These are phyloP conservation scores for Bombus superbus DNA, from an alignment of 1,140 invertebrate genomes.

Conservation along the genomic window DNA sequence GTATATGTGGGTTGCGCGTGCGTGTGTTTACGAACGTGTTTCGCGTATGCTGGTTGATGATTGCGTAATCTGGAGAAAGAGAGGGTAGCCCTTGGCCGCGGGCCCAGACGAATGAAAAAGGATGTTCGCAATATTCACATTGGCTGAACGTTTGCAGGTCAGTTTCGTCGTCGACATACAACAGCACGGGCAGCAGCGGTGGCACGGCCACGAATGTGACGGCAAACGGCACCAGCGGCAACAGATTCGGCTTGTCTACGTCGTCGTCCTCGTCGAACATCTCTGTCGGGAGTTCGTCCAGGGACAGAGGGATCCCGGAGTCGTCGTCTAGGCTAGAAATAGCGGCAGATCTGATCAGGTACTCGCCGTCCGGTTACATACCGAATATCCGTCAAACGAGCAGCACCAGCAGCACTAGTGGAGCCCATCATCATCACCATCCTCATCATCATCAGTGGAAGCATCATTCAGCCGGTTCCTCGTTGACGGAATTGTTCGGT, in stretches of 20 bases:
- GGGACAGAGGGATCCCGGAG: constrained; percentile 45
- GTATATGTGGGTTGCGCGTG: constrained; percentile 1
- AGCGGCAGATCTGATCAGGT: constrained; percentile 84
- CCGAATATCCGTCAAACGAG: constrained; percentile 82
- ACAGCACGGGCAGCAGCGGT: constrained; percentile 45
- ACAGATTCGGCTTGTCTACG: constrained; percentile 51
- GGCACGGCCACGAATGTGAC: constrained; percentile 29
- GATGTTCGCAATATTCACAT: constrained; percentile 62
- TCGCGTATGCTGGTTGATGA: constrained; percentile 21
- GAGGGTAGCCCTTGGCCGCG: constrained; percentile 71
- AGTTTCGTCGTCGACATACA: constrained; percentile 71
- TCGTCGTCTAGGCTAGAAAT: constrained; percentile 75
- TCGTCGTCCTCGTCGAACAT: constrained; percentile 50
- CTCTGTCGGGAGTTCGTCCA: constrained; percentile 41
- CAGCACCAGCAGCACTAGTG: constrained; percentile 27
- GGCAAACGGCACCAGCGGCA: constrained; percentile 38
- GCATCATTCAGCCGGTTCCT: constrained; percentile 61
- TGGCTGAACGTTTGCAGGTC: constrained; percentile 72
- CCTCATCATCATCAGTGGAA: constrained; percentile 48
- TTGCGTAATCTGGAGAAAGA: constrained; percentile 50
- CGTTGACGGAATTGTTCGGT: constrained; percentile 65
- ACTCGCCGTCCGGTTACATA: constrained; percentile 86
- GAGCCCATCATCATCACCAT: not conserved
- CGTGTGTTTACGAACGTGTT: constrained; percentile 29
- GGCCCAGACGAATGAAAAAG: constrained; percentile 64